Conservation (phyloP, 2,888 invertebrate species). For the Epsilonema sp. region DNA sequence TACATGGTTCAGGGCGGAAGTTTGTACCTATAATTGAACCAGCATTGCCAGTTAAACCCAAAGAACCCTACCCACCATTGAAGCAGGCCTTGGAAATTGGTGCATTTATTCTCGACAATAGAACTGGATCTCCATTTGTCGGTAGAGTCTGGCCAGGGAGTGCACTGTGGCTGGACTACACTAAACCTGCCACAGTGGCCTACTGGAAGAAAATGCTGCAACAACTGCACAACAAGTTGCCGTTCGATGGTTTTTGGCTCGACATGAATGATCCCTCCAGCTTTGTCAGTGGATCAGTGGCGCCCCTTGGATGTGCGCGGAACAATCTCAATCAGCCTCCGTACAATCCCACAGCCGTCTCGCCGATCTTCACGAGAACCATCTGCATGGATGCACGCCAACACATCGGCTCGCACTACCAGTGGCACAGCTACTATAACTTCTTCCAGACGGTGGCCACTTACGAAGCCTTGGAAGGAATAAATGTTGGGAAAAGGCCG, state of each 20-base stretch:
- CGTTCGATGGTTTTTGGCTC: constrained; percentile 61
- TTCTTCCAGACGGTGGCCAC: constrained; percentile 32
- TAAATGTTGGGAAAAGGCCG: constrained; percentile 5
- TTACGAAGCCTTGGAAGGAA: constrained; percentile 6
- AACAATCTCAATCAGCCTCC: constrained; percentile 23
- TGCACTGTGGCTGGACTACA: constrained; percentile 53
- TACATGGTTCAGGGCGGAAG: constrained; percentile 51
- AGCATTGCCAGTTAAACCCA: not conserved
- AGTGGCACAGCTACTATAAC: constrained; percentile 39
- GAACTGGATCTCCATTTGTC: constrained; percentile 43
- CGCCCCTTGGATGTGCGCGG: constrained; percentile 14
- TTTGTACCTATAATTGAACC: constrained; percentile 45
- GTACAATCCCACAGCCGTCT: constrained; percentile 14
- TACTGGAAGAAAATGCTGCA: constrained; percentile 55
- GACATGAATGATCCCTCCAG: constrained; percentile 73
- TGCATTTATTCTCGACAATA: constrained; percentile 49
- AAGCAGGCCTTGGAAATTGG: constrained; percentile 24
- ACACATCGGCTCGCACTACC: constrained; percentile 38
- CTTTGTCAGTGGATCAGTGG: constrained; percentile 36
- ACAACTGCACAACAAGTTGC: constrained; percentile 38
- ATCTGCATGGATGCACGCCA: constrained; percentile 59
- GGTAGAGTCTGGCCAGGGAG: constrained; percentile 43
- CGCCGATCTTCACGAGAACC: constrained; percentile 41
- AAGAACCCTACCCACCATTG: not conserved
- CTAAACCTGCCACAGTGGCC: constrained; percentile 46